Evolutionary conservation across 2,113 vertebrate species (phyloP), one percentile per base, ranked within the genome.

Genomic region (Psettodes erumei): DNA sequence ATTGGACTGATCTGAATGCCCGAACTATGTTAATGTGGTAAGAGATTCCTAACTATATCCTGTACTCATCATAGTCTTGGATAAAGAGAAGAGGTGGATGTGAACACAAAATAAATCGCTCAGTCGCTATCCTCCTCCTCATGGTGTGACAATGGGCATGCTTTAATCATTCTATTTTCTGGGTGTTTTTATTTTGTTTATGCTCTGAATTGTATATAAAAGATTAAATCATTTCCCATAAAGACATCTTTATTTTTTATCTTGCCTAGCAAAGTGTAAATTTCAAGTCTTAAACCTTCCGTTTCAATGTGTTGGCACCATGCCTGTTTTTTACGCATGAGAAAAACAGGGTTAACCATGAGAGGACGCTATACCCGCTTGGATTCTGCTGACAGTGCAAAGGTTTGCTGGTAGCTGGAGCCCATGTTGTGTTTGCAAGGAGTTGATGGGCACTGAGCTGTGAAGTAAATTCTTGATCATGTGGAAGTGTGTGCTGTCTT

Each of bases 171-270:
- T 76, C 72, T 80, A 70, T 85, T 86, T 79, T 90, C 64, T 75
- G 72, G 81, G 71, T 88, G 67, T 86, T 85, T 86, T 77, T 79
- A 71, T 78, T 88, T 88, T 86, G 43, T 77, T 86, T 70, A 86
- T 75, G 77, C 83, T 81, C 79, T 83, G 50, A 82, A 88, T 76
- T 93, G 90, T 89, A 92, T 77, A 93, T 91, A 90, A 86, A 68
- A 78, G 71, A n/a, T n/a, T n/a, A n/a, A 89, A 90, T 88, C 81
- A 86, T 90, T 89, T 90, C 75, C 83, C 82, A 85, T 83, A 83
- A 85, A 90, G 69, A 87, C 81, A 61, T 89, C 81, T 93, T 91
- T 92, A 91, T 90, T 93, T 93, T 93, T 91, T 89, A 84, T 88
- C 89, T 81, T 70, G 71, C 61, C 42, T 85, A 88, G 78, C 77